A percentile compares a stretch with the other conserved stretches of the same genome.
These are phyloP conservation scores for Amphimallon solstitiale DNA, from an alignment of 2,888 invertebrate species.

Conservation along the genomic window DNA sequence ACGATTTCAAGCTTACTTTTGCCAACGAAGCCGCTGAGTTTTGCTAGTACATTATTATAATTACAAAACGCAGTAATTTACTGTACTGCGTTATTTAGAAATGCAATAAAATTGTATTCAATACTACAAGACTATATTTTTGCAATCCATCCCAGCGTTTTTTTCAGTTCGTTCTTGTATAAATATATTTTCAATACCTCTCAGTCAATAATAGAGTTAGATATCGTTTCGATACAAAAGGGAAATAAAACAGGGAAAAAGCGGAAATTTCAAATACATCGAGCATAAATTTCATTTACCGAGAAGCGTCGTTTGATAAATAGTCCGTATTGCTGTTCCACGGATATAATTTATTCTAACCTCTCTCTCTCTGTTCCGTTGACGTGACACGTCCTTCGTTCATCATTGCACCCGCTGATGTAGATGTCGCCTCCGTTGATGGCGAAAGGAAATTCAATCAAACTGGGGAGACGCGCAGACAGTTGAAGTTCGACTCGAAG, in stretches of 20 bases:
- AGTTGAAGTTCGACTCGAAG: neutral
- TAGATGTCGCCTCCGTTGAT: neutral
- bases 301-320: conserved; percentile 2
- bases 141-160: no score
- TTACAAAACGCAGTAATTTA: no score
- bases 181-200: no score
- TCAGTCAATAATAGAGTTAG: no score
- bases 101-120: no score
- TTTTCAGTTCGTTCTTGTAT: no score
- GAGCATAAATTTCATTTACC: conserved; percentile 12
- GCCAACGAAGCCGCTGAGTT: no score
- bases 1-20: no score
- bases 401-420: neutral
- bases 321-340: neutral
- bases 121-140: no score
- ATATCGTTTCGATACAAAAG: neutral
- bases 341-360: neutral
- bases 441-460: conserved; percentile 2
- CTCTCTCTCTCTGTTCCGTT: neutral
- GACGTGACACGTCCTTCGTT: no score
- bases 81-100: no score
- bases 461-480: neutral
- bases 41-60: no score
- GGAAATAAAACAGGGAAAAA: conserved; percentile 9
- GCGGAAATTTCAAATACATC: conserved; percentile 10